Conservation (phyloP, 1,140 invertebrate species). For the Dinothrombium tinctorium region DNA sequence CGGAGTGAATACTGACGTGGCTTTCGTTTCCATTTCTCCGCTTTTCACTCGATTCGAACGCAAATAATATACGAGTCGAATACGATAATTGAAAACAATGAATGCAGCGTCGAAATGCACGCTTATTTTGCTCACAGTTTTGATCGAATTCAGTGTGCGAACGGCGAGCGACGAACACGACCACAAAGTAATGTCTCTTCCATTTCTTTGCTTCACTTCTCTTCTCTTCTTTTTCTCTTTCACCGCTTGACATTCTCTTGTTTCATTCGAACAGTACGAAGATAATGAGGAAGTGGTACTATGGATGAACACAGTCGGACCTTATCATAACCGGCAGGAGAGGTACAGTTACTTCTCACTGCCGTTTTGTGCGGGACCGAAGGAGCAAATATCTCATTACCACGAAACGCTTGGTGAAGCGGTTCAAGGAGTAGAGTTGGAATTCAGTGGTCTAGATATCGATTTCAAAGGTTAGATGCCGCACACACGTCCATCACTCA, state of each 20-base stretch:
- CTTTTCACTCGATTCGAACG: too few species aligned
- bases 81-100: too few species aligned
- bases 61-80: too few species aligned
- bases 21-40: too few species aligned
- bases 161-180: too few species aligned
- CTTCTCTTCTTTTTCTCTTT: too few species aligned
- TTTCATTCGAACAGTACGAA: neutral
- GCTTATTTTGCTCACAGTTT: too few species aligned
- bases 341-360: slow-evolving; percentile 95
- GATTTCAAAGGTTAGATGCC: slow-evolving; percentile 39
- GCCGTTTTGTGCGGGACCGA: slow-evolving; percentile 84
- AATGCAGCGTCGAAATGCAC: too few species aligned
- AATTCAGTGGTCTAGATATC: slow-evolving; percentile 89
- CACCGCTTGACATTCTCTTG: neutral
- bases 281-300: slow-evolving; percentile 75
- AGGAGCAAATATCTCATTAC: slow-evolving; percentile 78
- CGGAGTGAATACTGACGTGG: too few species aligned
- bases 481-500: neutral
- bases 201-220: too few species aligned
- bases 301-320: slow-evolving; percentile 99
- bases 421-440: slow-evolving; percentile 84
- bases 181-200: too few species aligned
- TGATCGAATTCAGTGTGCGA: too few species aligned
- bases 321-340: slow-evolving; percentile 96
- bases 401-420: slow-evolving; percentile 97